A percentile compares a stretch with the other conserved stretches of the same genome.
These are phyloP conservation scores for Pammene fasciana DNA, from an alignment of 2,888 invertebrate genomes.

Conservation along the genomic window DNA sequence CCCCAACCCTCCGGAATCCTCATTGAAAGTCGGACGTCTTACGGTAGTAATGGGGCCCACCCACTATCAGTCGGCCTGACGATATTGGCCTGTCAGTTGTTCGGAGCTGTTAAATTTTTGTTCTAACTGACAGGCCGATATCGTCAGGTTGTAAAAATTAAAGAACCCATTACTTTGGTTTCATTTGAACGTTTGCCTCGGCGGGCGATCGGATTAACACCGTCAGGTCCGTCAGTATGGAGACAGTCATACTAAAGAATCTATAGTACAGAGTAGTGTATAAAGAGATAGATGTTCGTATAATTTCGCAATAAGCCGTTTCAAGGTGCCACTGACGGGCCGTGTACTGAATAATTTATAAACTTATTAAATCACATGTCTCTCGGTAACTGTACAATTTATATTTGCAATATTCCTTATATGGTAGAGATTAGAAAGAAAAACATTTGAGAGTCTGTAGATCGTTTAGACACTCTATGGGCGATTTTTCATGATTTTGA, in stretches of 20 bases:
- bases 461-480: too few relatives aligned
- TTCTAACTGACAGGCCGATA: too few relatives aligned
- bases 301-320: conserved; percentile 55
- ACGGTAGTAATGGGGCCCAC: too few relatives aligned
- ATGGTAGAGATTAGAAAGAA: too few relatives aligned
- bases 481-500: too few relatives aligned
- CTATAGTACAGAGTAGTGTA: conserved; percentile 42
- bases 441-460: not conserved
- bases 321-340: conserved; percentile 46
- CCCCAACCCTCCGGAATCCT: too few relatives aligned
- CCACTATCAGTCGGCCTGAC: too few relatives aligned
- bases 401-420: conserved; percentile 4
- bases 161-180: not conserved
- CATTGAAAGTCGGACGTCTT: too few relatives aligned
- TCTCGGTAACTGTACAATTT: conserved; percentile 34
- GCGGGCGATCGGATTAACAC: not conserved
- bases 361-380: conserved; percentile 49
- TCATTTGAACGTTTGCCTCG: not conserved
- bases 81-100: too few relatives aligned
- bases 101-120: too few relatives aligned
- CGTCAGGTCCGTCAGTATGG: not conserved
- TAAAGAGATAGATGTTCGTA: conserved; percentile 43
- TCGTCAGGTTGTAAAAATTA: too few relatives aligned
- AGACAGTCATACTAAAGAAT: conserved; percentile 44
- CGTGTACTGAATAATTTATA: conserved; percentile 62